Evolutionary conservation across 1,140 invertebrate species (phyloP).

Genomic region (Steinernema khuongi): DNA sequence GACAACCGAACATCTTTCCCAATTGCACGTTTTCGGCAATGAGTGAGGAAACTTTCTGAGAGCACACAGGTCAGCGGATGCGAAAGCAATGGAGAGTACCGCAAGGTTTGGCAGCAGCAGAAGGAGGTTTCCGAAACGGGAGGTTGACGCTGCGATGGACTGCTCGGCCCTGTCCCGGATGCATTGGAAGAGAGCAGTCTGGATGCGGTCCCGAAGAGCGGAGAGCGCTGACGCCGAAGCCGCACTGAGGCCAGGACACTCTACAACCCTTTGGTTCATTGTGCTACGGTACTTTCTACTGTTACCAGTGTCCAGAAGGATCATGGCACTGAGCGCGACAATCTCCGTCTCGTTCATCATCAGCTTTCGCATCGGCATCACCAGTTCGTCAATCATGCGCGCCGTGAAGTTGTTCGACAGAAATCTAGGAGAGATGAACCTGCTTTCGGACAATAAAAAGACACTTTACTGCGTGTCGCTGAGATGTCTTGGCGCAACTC

Average conservation of each 20-base stretch:
- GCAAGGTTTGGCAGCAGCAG: slow-evolving; percentile 36
- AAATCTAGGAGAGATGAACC: slow-evolving; percentile 25
- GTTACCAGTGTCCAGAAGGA: slow-evolving; percentile 35
- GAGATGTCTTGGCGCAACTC: slow-evolving; percentile 30
- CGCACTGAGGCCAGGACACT: slow-evolving; percentile 20
- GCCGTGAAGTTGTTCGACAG: slow-evolving; percentile 33
- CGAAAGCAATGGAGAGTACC: background rate
- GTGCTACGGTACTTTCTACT: background rate
- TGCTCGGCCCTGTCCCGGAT: slow-evolving; percentile 28
- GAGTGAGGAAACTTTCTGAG: slow-evolving; percentile 34
- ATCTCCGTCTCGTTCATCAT: slow-evolving; percentile 32
- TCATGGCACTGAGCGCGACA: slow-evolving; percentile 30
- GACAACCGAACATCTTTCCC: slow-evolving; percentile 35
- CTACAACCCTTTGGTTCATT: slow-evolving; percentile 22
- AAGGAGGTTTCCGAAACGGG: slow-evolving; percentile 37
- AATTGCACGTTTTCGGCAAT: slow-evolving; percentile 38
- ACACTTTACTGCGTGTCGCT: slow-evolving; percentile 34
- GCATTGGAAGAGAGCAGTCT: slow-evolving; percentile 35
- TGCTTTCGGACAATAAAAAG: background rate
- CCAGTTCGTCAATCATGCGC: slow-evolving; percentile 33
- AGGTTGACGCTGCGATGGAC: slow-evolving; percentile 18
- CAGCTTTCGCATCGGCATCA: slow-evolving; percentile 27
- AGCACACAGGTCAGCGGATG: background rate
- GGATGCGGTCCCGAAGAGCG: slow-evolving; percentile 30
- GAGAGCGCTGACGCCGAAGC: slow-evolving; percentile 17